Evolutionary conservation across 2,113 vertebrate genomes (phyloP).

Genomic region (Enhydra lutris): DNA sequence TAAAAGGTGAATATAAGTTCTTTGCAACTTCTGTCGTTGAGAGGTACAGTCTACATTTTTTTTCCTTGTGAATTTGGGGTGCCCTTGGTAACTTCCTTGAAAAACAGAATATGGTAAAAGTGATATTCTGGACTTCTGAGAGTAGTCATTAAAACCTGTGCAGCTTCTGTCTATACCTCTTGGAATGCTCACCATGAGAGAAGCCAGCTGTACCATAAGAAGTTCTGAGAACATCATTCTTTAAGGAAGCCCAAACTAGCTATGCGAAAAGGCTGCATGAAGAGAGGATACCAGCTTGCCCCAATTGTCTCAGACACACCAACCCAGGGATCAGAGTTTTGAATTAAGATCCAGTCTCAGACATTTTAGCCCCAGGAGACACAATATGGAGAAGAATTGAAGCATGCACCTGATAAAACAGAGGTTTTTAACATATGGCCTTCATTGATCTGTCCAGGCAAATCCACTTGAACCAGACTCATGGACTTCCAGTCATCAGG

Average conservation of each 20-base stretch:
- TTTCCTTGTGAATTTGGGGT: neutral
- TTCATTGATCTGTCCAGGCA: neutral
- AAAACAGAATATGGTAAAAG: neutral
- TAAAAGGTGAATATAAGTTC: neutral
- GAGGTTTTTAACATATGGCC: neutral
- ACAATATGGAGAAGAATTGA: neutral
- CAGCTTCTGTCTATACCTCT: neutral
- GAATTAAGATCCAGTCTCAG: neutral
- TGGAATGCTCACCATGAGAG: neutral
- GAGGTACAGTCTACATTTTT: neutral
- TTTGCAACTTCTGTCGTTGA: neutral
- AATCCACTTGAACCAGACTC: neutral
- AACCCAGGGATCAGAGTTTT: neutral
- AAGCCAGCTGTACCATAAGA: neutral
- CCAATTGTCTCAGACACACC: rapidly evolving
- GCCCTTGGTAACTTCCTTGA: neutral
- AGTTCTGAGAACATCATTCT: neutral
- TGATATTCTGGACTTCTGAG: neutral
- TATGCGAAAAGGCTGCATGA: no score
- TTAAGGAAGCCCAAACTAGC: neutral
- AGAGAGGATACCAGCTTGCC: rapidly evolving
- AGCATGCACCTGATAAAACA: neutral
- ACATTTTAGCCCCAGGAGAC: neutral
- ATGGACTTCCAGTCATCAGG: neutral
- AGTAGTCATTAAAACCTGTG: neutral